A percentile compares a stretch with the other conserved stretches of the same genome.
Evolutionary conservation across 2,888 invertebrate species (phyloP).

Genomic region (Ellobium chinense): DNA sequence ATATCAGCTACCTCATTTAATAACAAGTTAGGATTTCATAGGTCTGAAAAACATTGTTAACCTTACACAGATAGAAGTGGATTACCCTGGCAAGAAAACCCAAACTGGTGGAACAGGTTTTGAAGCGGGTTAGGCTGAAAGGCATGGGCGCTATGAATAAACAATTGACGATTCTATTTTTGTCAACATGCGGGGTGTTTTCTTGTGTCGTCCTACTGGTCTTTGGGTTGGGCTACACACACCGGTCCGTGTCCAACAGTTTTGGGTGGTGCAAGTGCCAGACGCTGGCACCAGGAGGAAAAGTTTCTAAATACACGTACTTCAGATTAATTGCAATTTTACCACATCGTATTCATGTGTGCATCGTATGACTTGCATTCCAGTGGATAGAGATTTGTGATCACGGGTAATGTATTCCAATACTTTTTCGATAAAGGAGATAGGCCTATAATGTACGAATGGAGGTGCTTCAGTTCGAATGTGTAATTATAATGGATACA

Average conservation of each 20-base stretch:
- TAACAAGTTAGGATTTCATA: too few relatives aligned
- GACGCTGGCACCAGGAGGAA: neutral
- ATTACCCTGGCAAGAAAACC: slow-evolving; percentile 7
- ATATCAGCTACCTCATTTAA: too few relatives aligned
- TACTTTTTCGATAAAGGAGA: too few relatives aligned
- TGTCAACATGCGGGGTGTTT: neutral
- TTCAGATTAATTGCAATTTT: neutral
- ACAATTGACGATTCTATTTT: slow-evolving; percentile 14
- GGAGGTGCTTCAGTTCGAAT: too few relatives aligned
- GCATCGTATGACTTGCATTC: neutral
- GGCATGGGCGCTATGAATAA: neutral
- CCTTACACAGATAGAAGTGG: too few relatives aligned
- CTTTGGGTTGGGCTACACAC: slow-evolving; percentile 37
- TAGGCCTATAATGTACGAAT: too few relatives aligned
- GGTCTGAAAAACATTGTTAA: too few relatives aligned
- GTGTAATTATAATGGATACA: too few relatives aligned
- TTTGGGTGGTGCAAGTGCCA: neutral
- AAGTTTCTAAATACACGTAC: neutral
- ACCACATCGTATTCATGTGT: neutral
- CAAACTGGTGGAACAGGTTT: slow-evolving; percentile 44
- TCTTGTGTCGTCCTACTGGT: neutral
- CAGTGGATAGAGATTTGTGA: too few relatives aligned
- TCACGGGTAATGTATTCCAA: too few relatives aligned
- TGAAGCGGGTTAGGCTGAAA: slow-evolving; percentile 28
- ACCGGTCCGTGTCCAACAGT: slow-evolving; percentile 17